Evolutionary conservation across 2,888 invertebrate species (phyloP).

Genomic region (Oxyteleia sp.): DNA sequence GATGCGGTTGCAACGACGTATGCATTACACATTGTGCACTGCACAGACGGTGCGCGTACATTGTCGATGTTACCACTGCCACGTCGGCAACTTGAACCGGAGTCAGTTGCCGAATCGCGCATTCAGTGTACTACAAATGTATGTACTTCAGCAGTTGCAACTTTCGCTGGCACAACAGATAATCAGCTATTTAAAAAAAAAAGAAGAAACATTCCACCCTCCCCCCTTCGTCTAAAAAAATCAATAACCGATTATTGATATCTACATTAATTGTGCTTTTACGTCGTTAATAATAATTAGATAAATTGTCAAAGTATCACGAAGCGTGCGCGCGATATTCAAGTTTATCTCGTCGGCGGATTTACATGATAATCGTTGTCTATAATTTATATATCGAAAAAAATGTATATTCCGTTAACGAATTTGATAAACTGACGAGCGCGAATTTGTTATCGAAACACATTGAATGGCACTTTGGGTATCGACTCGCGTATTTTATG

Average conservation of each 20-base stretch:
- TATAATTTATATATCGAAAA: slow-evolving; percentile 27
- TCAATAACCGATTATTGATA: slow-evolving; percentile 33
- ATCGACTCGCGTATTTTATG: slow-evolving; percentile 52
- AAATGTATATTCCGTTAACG: slow-evolving; percentile 22
- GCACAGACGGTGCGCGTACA: slow-evolving; percentile 69
- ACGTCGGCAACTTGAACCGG: slow-evolving; percentile 68
- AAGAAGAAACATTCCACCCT: no score
- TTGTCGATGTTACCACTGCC: slow-evolving; percentile 72
- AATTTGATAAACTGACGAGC: slow-evolving; percentile 47
- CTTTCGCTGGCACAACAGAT: slow-evolving; percentile 36
- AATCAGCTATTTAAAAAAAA: no score
- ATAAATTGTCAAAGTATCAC: slow-evolving; percentile 41
- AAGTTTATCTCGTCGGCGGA: slow-evolving; percentile 14
- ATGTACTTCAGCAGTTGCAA: slow-evolving; percentile 53
- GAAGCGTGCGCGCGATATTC: slow-evolving; percentile 3
- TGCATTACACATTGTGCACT: slow-evolving; percentile 73
- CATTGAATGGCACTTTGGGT: slow-evolving; percentile 44
- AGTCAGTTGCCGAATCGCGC: slow-evolving; percentile 61
- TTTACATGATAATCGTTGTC: slow-evolving; percentile 40
- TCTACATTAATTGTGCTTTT: slow-evolving; percentile 31
- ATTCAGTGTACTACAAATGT: slow-evolving; percentile 53
- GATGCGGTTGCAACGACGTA: slow-evolving; percentile 76
- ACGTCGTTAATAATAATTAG: slow-evolving; percentile 49
- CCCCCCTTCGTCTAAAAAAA: no score
- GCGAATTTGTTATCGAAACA: slow-evolving; percentile 45